Percentiles rank a stretch among this genome's conserved stretches.
Evolutionary conservation across 30 jellyfish, hydroid and myxozoan genomes (phyloP).

Genomic region (Chrysaora quinquecirrha): DNA sequence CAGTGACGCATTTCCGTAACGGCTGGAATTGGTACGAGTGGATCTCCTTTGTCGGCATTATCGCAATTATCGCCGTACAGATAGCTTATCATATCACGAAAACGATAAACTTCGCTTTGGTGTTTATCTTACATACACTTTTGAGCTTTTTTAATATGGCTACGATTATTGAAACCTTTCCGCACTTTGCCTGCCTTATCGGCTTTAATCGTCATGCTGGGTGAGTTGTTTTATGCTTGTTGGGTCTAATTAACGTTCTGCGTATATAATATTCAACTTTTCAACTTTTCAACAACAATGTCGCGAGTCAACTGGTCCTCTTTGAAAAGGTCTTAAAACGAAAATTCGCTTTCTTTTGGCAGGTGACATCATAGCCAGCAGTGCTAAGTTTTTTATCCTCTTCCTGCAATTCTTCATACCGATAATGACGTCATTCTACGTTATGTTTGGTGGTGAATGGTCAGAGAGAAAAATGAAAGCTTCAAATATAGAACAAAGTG

Average conservation of each 20-base stretch:
- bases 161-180: constrained; percentile 44
- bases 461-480: constrained; percentile 24
- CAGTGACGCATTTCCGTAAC: background rate
- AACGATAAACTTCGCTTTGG: background rate
- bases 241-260: no score
- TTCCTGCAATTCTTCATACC: constrained; percentile 67
- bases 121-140: constrained; percentile 6
- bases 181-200: constrained; percentile 44
- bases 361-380: constrained; percentile 62
- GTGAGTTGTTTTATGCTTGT: constrained; percentile 34
- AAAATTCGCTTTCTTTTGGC: no score
- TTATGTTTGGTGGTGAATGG: constrained; percentile 65
- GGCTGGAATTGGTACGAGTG: constrained; percentile 66
- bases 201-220: constrained; percentile 50
- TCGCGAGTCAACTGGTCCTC: no score
- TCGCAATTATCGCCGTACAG: constrained; percentile 24
- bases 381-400: constrained; percentile 22
- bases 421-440: constrained; percentile 23
- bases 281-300: no score
- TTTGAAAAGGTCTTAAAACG: no score
- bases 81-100: constrained; percentile 3
- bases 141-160: constrained; percentile 39
- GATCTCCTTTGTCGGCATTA: constrained; percentile 29
- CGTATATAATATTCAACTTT: no score
- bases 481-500: background rate